Evolutionary conservation across 2,113 vertebrate genomes (phyloP).

Genomic region (Genyomyrus donnyi): DNA sequence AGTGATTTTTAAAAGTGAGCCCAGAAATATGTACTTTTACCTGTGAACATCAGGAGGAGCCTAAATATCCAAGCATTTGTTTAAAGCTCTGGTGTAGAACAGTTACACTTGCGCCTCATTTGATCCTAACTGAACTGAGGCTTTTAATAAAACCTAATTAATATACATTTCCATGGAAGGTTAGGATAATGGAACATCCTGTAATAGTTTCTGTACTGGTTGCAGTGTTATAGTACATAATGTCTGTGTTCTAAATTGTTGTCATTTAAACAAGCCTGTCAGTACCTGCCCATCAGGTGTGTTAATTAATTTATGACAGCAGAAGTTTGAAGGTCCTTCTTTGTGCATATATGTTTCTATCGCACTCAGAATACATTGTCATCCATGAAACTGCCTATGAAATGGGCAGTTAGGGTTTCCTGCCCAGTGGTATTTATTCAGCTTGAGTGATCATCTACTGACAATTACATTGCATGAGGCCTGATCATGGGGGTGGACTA

Average conservation of each 20-base stretch:
- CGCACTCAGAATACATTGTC: background rate
- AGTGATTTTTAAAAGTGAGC: background rate
- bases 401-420: background rate
- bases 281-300: background rate
- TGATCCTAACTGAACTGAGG: background rate
- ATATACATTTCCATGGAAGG: background rate
- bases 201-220: background rate
- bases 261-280: background rate
- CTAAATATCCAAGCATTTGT: background rate
- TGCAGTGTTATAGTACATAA: background rate
- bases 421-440: background rate
- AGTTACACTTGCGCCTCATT: background rate
- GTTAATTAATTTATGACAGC: background rate
- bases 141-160: constrained; percentile 2
- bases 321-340: background rate
- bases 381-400: background rate
- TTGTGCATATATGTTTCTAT: background rate
- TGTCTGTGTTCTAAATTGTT: background rate
- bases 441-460: background rate
- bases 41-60: background rate
- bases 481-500: background rate
- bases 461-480: background rate
- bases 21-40: background rate
- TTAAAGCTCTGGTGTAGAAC: background rate
- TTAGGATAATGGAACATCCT: background rate